Percentiles rank a stretch among this genome's conserved stretches.
These are phyloP conservation scores for Sussaba pulchella DNA, from an alignment of 2,888 invertebrate genomes.

Conservation along the genomic window DNA sequence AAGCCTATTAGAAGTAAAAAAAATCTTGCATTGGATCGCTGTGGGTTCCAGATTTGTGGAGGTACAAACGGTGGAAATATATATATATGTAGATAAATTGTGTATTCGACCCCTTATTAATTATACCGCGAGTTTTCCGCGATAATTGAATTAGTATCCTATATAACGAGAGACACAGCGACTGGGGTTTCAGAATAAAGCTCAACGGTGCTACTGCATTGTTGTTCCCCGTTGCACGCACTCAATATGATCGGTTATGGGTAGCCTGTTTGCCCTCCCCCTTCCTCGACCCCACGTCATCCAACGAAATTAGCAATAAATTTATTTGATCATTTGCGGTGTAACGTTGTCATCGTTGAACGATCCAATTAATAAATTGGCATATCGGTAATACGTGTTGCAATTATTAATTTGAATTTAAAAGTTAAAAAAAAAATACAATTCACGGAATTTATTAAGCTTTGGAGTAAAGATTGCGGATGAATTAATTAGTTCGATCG, in stretches of 20 bases:
- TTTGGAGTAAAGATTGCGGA: not conserved
- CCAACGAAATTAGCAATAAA: conserved; percentile 64
- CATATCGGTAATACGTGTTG: conserved; percentile 23
- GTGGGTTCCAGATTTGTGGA: not conserved
- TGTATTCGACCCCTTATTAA: conserved; percentile 34
- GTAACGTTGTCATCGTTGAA: conserved; percentile 55
- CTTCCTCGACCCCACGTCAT: not conserved
- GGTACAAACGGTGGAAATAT: not conserved
- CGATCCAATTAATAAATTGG: conserved; percentile 64
- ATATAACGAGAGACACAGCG: conserved; percentile 49
- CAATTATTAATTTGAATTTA: conserved; percentile 45
- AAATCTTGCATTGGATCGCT: no score
- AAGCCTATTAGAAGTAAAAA: no score
- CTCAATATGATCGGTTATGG: conserved; percentile 40
- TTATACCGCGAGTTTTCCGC: conserved; percentile 51
- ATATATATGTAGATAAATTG: conserved; percentile 1
- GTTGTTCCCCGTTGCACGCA: conserved; percentile 41
- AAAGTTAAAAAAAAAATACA: conserved; percentile 31
- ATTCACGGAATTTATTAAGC: conserved; percentile 14
- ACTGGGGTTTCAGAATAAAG: conserved; percentile 43
- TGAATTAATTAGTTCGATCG: conserved; percentile 3
- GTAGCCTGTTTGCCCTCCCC: not conserved
- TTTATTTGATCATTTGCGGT: conserved; percentile 59
- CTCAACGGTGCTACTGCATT: conserved; percentile 30
- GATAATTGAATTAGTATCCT: conserved; percentile 62